Conservation (phyloP, 2,888 invertebrate genomes). For the Drosophila recens region DNA sequence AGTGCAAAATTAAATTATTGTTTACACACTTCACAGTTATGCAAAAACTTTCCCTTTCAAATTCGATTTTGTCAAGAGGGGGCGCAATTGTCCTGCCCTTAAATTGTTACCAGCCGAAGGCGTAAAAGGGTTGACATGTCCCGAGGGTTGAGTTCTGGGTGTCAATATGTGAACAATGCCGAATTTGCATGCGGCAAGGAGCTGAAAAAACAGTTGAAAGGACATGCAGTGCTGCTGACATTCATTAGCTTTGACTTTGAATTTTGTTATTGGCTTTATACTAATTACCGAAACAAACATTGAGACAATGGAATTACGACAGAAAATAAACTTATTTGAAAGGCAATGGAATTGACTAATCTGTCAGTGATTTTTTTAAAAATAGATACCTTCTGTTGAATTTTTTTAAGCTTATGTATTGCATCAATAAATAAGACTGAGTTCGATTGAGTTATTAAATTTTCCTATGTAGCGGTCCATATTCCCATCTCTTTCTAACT, state of each 20-base stretch:
- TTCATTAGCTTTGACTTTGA: constrained; percentile 61
- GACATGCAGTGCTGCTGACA: constrained; percentile 17
- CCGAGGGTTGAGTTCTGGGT: constrained; percentile 40
- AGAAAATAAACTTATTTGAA: background rate
- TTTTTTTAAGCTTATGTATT: background rate
- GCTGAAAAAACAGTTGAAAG: background rate
- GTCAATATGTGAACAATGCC: constrained; percentile 61
- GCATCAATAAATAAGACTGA: too few relatives aligned
- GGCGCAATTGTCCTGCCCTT: constrained; percentile 34
- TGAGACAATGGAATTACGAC: constrained; percentile 8
- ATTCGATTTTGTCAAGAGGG: constrained; percentile 58
- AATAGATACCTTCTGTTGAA: too few relatives aligned
- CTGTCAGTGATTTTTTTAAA: background rate
- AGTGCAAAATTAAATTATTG: constrained; percentile 83
- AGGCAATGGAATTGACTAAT: background rate
- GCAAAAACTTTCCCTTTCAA: constrained; percentile 35
- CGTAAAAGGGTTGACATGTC: constrained; percentile 9
- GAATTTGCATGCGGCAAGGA: constrained; percentile 56
- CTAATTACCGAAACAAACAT: constrained; percentile 45
- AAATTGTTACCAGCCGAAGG: constrained; percentile 41
- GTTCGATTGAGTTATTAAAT: too few relatives aligned
- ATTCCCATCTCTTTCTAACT: too few relatives aligned
- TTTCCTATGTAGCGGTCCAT: too few relatives aligned
- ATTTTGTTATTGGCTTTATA: constrained; percentile 20
- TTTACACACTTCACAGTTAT: constrained; percentile 67